Percentiles rank a stretch among this genome's conserved stretches.
Conservation (phyloP, 2,797 vertebrate species). For the Sebastes iracundus region DNA sequence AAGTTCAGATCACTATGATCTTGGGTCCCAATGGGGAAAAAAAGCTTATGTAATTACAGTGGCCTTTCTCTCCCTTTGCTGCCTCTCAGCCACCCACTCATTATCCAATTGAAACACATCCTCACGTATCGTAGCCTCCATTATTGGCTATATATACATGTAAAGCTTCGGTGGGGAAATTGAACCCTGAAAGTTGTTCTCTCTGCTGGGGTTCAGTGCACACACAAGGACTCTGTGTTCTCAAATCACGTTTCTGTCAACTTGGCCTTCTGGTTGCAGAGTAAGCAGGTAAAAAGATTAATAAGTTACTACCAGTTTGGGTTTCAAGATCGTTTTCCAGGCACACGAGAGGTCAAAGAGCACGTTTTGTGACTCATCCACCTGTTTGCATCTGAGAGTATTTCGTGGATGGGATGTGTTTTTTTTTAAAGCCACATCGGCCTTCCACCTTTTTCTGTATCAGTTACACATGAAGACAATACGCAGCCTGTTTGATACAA, state of each 20-base stretch:
- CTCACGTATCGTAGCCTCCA: conserved; percentile 63
- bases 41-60: conserved; percentile 81
- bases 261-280: background rate
- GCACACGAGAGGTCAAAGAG: conserved; percentile 7
- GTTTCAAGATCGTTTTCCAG: background rate
- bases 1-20: conserved; percentile 78
- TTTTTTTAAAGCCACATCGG: conserved; percentile 37
- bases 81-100: conserved; percentile 79
- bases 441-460: conserved; percentile 52
- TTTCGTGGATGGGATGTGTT: conserved; percentile 34
- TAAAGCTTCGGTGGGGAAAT: conserved; percentile 44
- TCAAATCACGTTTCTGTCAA: background rate
- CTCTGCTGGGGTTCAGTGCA: conserved; percentile 39
- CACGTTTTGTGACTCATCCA: conserved; percentile 15
- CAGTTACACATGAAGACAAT: conserved; percentile 70
- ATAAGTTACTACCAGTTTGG: conserved; percentile 35
- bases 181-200: conserved; percentile 34
- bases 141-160: conserved; percentile 75
- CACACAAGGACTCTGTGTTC: conserved; percentile 29
- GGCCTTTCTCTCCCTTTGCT: conserved; percentile 72
- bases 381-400: conserved; percentile 24
- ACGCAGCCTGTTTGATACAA: conserved; percentile 64
- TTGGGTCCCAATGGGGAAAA: conserved; percentile 49
- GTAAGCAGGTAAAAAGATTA: conserved; percentile 40
- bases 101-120: conserved; percentile 81